Evolutionary conservation across 2,797 vertebrate species (phyloP).

Genomic region (Paratrypauchen microcephalus): DNA sequence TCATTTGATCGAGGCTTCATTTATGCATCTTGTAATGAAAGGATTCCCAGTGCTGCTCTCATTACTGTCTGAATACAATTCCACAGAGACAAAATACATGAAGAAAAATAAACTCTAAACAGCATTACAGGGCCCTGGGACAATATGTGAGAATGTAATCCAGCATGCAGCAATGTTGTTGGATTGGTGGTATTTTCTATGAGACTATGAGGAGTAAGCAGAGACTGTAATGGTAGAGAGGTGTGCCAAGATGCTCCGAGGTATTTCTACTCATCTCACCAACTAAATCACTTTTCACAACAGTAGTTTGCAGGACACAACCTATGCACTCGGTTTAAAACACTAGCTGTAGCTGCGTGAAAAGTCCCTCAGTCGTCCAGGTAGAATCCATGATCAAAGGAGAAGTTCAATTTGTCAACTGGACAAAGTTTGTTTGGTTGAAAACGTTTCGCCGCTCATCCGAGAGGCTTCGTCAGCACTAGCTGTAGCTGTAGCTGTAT

Average conservation of each 20-base stretch:
- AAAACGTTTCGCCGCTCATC: too few relatives aligned
- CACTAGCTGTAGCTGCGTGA: constrained; percentile 23
- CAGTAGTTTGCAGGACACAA: constrained; percentile 56
- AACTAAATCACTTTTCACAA: constrained; percentile 39
- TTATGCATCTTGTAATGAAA: constrained; percentile 52
- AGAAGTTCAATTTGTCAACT: too few relatives aligned
- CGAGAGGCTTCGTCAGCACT: too few relatives aligned
- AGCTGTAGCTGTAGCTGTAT: constrained; percentile 28
- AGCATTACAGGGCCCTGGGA: constrained; percentile 40
- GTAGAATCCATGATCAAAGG: too few relatives aligned
- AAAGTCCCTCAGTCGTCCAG: too few relatives aligned
- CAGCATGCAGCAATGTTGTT: constrained; percentile 39
- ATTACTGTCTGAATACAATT: constrained; percentile 26
- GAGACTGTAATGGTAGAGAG: constrained; percentile 45
- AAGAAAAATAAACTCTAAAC: constrained; percentile 35
- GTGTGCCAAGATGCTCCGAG: constrained; percentile 53
- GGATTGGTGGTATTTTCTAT: constrained; percentile 29
- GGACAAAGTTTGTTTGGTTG: too few relatives aligned
- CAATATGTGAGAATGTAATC: constrained; percentile 24
- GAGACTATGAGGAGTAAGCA: constrained; percentile 44
- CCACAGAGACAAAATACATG: constrained; percentile 35
- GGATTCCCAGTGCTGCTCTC: constrained; percentile 34
- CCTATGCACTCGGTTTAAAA: constrained; percentile 44
- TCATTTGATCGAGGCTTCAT: constrained; percentile 43
- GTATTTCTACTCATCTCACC: constrained; percentile 58